A percentile compares a stretch with the other conserved stretches of the same genome.
phyloP scores from a whole-genome alignment of 2,797 vertebrate genomes.

The Propithecus perrieri region DNA sequence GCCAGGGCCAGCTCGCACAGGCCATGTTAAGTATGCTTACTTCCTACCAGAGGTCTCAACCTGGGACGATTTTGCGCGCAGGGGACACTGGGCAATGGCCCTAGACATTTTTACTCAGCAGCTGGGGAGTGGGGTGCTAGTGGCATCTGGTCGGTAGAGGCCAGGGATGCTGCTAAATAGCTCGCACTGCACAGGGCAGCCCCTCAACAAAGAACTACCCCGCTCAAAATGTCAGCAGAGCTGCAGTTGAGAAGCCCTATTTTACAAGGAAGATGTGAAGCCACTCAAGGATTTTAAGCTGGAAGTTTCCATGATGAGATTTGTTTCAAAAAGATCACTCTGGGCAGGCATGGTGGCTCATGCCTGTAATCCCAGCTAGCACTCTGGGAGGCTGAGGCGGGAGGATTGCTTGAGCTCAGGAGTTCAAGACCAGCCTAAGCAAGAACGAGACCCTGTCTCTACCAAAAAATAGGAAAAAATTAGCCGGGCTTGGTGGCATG shows the following conservation, averaged over 20 bases:
- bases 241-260: not conserved
- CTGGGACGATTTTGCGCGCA: not conserved
- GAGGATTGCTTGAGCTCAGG: not conserved
- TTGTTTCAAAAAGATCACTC: not conserved
- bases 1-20: not conserved
- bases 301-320: not conserved
- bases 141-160: not conserved
- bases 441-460: not conserved
- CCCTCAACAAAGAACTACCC: not conserved
- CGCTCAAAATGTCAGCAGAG: fast-evolving
- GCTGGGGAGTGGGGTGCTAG: not conserved
- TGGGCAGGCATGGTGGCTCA: not conserved
- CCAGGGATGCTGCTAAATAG: not conserved
- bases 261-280: not conserved
- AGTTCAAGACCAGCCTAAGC: not conserved
- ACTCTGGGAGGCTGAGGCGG: not conserved
- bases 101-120: not conserved
- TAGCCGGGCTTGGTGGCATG: not conserved
- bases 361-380: not conserved
- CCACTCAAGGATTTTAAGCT: not conserved
- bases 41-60: not conserved
- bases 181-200: fast-evolving
- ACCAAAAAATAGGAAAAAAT: not conserved
- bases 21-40: fast-evolving
- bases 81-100: not conserved